phyloP scores from a whole-genome alignment of 1,140 invertebrate species.

The Saccostrea cuccullata region DNA sequence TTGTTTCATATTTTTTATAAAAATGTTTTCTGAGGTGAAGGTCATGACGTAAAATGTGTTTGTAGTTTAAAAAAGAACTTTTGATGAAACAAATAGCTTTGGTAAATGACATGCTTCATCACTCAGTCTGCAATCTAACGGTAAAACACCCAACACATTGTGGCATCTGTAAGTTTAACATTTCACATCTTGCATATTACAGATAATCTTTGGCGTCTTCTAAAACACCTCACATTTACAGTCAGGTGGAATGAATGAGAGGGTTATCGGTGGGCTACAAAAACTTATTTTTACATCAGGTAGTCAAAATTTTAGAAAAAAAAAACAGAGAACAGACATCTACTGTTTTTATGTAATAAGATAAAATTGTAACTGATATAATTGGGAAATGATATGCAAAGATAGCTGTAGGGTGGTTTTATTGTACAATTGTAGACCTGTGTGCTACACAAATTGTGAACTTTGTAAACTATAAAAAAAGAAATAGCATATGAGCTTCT shows the following conservation, averaged over 20 bases:
- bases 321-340: no score
- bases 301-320: no score
- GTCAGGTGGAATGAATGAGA: neutral
- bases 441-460: no score
- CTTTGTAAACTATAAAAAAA: no score
- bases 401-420: no score
- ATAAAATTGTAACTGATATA: no score
- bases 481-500: no score
- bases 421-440: no score
- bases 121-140: slow-evolving; percentile 7
- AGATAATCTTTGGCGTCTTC: slow-evolving; percentile 14
- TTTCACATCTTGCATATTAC: neutral
- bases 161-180: slow-evolving; percentile 34
- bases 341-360: no score
- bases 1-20: no score
- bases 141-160: neutral
- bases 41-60: neutral
- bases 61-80: slow-evolving; percentile 1
- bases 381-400: no score
- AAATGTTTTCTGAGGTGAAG: neutral
- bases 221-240: neutral
- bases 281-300: neutral
- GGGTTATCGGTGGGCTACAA: neutral
- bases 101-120: slow-evolving; percentile 20
- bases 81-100: slow-evolving; percentile 16